phyloP scores from a whole-genome alignment of 2,113 vertebrate species.

The Cacatua alba region DNA sequence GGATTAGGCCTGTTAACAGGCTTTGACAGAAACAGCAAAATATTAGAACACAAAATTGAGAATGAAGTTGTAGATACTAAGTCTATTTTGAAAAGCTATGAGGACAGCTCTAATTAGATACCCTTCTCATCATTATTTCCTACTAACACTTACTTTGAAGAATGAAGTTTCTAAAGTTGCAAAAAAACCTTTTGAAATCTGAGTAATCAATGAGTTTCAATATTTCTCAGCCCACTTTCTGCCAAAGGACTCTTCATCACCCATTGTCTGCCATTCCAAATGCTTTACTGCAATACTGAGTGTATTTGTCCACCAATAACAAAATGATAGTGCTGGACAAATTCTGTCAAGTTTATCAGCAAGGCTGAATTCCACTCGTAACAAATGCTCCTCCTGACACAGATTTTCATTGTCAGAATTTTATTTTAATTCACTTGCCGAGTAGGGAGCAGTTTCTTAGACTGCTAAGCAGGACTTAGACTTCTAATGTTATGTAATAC shows the following conservation, averaged over 20 bases:
- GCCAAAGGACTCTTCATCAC: neutral
- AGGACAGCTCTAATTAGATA: neutral
- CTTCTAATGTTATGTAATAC: neutral
- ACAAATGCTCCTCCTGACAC: neutral
- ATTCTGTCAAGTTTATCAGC: neutral
- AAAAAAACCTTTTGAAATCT: neutral
- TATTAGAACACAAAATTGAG: neutral
- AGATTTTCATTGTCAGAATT: neutral
- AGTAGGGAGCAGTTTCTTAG: neutral
- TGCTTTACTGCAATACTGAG: neutral
- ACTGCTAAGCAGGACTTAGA: neutral
- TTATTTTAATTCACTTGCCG: neutral
- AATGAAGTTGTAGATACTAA: neutral
- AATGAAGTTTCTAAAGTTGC: neutral
- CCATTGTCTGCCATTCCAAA: neutral
- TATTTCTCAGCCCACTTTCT: neutral
- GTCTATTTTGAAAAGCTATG: neutral
- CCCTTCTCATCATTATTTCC: neutral
- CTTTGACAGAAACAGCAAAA: neutral
- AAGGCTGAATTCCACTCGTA: neutral
- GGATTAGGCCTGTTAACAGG: neutral
- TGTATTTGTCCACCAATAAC: neutral
- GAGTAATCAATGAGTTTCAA: neutral
- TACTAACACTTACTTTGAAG: neutral
- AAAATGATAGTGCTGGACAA: neutral